Evolutionary conservation across 1,140 invertebrate genomes (phyloP).

Genomic region (Ceratosolen solmsi): DNA sequence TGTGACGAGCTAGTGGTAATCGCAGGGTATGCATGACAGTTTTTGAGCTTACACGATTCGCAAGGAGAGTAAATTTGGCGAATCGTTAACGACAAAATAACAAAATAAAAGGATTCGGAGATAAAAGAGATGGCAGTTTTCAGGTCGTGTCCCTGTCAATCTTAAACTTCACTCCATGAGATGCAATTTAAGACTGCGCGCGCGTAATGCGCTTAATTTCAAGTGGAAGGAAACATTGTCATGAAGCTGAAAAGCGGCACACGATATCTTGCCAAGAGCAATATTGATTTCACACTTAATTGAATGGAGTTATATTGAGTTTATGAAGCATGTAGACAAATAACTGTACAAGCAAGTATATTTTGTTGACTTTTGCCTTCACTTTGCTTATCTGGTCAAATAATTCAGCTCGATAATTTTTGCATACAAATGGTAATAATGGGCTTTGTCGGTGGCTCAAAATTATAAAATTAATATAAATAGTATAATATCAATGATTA

Average conservation of each 20-base stretch:
- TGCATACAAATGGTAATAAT: background rate
- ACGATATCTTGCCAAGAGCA: constrained; percentile 8
- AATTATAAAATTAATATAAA: no score
- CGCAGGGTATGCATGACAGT: background rate
- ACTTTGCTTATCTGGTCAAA: background rate
- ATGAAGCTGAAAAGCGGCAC: background rate
- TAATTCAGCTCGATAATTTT: background rate
- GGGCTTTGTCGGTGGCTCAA: no score
- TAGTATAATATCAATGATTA: no score
- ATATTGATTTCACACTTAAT: constrained; percentile 38
- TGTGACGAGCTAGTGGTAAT: background rate
- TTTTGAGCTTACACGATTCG: background rate
- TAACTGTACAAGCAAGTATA: background rate
- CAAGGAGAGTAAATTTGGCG: background rate
- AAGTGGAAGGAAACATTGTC: background rate
- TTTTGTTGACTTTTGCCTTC: background rate
- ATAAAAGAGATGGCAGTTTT: no score
- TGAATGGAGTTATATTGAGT: constrained; percentile 9
- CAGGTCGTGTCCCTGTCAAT: background rate
- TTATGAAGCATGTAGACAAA: background rate
- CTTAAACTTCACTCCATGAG: background rate
- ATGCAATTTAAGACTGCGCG: background rate
- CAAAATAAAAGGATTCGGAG: no score
- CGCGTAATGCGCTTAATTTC: no score
- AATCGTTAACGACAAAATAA: background rate